Percentiles rank a stretch among this genome's conserved stretches.
Conservation (phyloP, 2,113 vertebrate genomes). For the Anseranas semipalmata region DNA sequence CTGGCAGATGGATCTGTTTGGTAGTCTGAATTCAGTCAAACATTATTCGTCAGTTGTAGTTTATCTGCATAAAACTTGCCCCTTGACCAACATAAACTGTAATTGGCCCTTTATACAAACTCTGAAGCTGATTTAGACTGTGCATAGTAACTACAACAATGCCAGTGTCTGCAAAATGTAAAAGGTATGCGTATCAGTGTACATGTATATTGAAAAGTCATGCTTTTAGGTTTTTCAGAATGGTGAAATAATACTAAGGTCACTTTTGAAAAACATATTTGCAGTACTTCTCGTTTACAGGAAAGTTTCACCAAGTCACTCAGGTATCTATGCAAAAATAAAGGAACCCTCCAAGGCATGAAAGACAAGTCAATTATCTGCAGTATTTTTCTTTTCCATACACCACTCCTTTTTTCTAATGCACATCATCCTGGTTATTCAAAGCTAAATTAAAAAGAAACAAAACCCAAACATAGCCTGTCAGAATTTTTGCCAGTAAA, state of each 20-base stretch:
- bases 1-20: conserved; percentile 69
- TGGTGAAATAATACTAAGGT: conserved; percentile 85
- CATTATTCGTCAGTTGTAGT: conserved; percentile 25
- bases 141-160: conserved; percentile 78
- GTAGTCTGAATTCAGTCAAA: conserved; percentile 66
- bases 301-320: conserved; percentile 72
- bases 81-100: conserved; percentile 48
- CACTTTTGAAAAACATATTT: conserved; percentile 82
- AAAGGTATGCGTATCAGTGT: conserved; percentile 66
- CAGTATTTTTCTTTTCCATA: conserved; percentile 70
- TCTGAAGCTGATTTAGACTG: conserved; percentile 60
- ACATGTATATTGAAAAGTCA: conserved; percentile 61
- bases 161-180: conserved; percentile 73
- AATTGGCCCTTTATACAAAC: conserved; percentile 61
- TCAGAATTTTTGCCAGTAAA: conserved; percentile 81
- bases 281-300: conserved; percentile 75
- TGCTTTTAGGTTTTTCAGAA: conserved; percentile 72
- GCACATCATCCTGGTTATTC: conserved; percentile 81
- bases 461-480: conserved; percentile 71
- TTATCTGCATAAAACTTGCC: conserved; percentile 31
- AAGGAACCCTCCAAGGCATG: conserved; percentile 79
- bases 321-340: conserved; percentile 75
- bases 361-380: conserved; percentile 75
- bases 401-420: conserved; percentile 77
- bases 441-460: conserved; percentile 71